Base-by-base conservation (phyloP, 1,140 invertebrate genomes). In the Formica selysi region DNA sequence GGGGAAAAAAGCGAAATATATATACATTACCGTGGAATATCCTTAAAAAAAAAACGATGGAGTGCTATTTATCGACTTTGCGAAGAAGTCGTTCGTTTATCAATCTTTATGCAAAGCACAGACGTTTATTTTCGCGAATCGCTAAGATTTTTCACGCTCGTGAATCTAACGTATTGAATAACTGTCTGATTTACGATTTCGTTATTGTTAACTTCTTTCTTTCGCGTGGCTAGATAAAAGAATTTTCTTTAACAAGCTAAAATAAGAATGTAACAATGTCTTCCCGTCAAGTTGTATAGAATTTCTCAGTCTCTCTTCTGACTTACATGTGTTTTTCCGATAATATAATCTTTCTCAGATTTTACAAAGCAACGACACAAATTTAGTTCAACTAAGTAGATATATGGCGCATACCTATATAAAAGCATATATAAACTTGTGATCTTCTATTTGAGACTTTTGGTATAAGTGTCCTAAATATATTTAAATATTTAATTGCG, bases 51-150 rank as follows among this genome's bases (percentile, higher is more conserved):
- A 32, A 22, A 22, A 22, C 22, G 22, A 22, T 22, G 22, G 22
- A 22, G 22, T 32, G 29, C 29, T 32, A 32, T 70, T 10, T 79
- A 8, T 38, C 29, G 44, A 80, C 44, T 70, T 68, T 8, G 2
- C 6, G 3, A 67, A 32, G 4, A 65, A 67, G n/a, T 79, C 4
- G 11, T 62, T 79, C 44, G 32, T 83, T 48, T 83, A 83, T 83
- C 79, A 61, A 61, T 73, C 6, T 73, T 61, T 2, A 13, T 26
- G 22, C 29, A 3, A 16, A 3, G 8, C 0, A 1, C 8, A 44
- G 26, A 61, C 16, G 13, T 36, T 36, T 22, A 48, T 71, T 32
- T 8, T 44, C 4, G 10, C 11, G 10, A 64, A 48, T 80, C 10
- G 5, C 38, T 0, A 44, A 74, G 3, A 73, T 83, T 73, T 29